phyloP scores from a whole-genome alignment of 2,113 vertebrate genomes.

The Lathamus discolor region DNA sequence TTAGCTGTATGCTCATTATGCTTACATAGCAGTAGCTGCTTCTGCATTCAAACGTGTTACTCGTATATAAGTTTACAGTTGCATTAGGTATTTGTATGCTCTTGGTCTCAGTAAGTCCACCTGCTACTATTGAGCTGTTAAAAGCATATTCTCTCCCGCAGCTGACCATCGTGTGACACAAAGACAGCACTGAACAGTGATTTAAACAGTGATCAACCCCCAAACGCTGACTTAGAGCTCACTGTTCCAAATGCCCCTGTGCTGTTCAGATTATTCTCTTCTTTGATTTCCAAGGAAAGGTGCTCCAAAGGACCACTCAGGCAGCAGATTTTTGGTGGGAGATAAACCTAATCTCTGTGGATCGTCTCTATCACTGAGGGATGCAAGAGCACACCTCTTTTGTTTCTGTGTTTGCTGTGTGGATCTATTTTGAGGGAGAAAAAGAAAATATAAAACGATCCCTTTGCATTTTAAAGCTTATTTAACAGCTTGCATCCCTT shows the following conservation, averaged over 20 bases:
- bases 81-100: not conserved
- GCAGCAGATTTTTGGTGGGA: not conserved
- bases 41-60: not conserved
- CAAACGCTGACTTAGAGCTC: not conserved
- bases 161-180: not conserved
- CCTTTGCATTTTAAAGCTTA: conserved; percentile 39
- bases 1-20: not conserved
- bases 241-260: not conserved
- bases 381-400: not conserved
- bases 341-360: not conserved
- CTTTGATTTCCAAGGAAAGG: not conserved
- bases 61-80: not conserved
- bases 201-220: not conserved
- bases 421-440: not conserved
- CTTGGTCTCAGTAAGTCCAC: not conserved
- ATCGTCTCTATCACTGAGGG: not conserved
- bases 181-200: not conserved
- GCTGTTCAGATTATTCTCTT: not conserved
- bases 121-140: not conserved
- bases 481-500: conserved; percentile 19
- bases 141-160: not conserved
- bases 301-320: not conserved
- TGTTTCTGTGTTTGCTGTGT: not conserved
- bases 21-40: conserved; percentile 38
- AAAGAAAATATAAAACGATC: not conserved